These are phyloP conservation scores for Gerris buenoi DNA, from an alignment of 1,140 invertebrate genomes.

Conservation along the genomic window DNA sequence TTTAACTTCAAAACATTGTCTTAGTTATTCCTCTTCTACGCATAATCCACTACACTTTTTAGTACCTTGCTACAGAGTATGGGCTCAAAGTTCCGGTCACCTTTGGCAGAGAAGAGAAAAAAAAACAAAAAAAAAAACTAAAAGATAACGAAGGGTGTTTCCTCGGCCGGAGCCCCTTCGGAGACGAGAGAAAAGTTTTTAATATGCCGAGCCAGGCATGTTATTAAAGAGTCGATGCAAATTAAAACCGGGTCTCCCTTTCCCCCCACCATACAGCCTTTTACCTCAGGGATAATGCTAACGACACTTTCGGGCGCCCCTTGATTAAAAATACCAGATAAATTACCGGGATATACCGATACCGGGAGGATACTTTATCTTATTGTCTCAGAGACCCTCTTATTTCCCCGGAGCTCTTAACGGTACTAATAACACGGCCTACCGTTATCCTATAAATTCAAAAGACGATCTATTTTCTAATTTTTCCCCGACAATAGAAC, in stretches of 20 bases:
- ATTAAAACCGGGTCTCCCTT: background rate
- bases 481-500: background rate
- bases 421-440: no score
- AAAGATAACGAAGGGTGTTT: background rate
- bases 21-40: no score
- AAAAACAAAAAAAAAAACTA: background rate
- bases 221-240: slow-evolving; percentile 5
- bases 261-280: background rate
- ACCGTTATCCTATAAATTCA: no score
- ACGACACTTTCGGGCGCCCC: background rate
- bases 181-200: background rate
- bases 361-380: slow-evolving; percentile 4
- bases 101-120: background rate
- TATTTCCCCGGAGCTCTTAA: background rate
- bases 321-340: slow-evolving; percentile 6
- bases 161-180: background rate
- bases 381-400: slow-evolving; percentile 4
- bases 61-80: no score
- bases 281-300: slow-evolving; percentile 2
- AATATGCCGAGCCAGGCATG: slow-evolving; percentile 4
- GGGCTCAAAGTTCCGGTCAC: no score
- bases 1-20: no score
- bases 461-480: background rate
- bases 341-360: slow-evolving; percentile 4
- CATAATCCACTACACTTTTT: no score